These are phyloP conservation scores for Chaetorhynchus papuensis DNA, from an alignment of 2,113 vertebrate genomes.

Conservation along the genomic window DNA sequence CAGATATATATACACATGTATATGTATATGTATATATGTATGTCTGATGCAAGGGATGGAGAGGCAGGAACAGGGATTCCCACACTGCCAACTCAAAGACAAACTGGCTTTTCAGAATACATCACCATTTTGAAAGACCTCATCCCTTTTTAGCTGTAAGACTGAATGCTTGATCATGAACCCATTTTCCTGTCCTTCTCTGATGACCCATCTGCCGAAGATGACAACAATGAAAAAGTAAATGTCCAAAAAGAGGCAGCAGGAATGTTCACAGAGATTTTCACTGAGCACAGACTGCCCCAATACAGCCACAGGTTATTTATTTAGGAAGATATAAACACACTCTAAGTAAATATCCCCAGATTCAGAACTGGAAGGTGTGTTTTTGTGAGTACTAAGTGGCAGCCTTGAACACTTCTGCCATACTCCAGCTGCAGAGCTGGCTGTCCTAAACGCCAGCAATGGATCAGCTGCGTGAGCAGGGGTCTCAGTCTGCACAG, in stretches of 20 bases:
- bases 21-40: fast-evolving
- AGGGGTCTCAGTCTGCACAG: neutral
- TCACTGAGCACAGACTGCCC: neutral
- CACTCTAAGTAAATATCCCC: neutral
- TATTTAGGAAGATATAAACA: neutral
- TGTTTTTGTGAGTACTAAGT: neutral
- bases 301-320: neutral
- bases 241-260: neutral
- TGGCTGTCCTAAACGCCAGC: neutral
- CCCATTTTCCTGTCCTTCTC: neutral
- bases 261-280: neutral
- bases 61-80: neutral
- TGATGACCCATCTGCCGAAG: neutral
- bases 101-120: neutral
- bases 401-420: neutral
- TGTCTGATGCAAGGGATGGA: neutral
- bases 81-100: neutral
- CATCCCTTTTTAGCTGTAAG: neutral
- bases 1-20: neutral
- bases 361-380: neutral
- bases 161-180: neutral
- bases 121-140: neutral
- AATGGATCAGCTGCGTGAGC: neutral
- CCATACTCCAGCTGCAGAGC: neutral
- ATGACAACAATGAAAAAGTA: neutral